Evolutionary conservation across 2,797 vertebrate species (phyloP).

Genomic region (Enteromius argenteus): DNA sequence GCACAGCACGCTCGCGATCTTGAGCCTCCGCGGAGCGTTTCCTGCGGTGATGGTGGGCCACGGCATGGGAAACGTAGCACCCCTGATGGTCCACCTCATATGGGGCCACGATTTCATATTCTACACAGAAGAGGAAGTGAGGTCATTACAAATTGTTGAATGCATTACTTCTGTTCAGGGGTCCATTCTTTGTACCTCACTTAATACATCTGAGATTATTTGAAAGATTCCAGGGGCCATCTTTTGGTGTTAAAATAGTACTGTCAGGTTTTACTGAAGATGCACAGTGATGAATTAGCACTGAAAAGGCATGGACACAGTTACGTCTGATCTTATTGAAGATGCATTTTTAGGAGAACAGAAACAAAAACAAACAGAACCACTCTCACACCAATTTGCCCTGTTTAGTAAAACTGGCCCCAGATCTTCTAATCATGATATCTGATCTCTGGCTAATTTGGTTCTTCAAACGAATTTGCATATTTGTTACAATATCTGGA

Average conservation of each 20-base stretch:
- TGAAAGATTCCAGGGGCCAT: neutral
- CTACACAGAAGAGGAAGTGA: conserved; percentile 68
- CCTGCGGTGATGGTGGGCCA: conserved; percentile 80
- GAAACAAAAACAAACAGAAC: too few species aligned
- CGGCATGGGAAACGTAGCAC: conserved; percentile 80
- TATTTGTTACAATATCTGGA: too few species aligned
- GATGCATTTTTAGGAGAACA: neutral
- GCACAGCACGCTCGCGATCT: conserved; percentile 65
- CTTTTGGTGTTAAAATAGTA: neutral
- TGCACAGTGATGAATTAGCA: neutral
- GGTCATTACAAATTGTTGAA: neutral
- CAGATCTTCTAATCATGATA: too few species aligned
- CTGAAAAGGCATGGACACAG: neutral
- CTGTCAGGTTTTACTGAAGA: neutral
- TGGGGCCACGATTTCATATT: conserved; percentile 86
- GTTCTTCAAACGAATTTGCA: too few species aligned
- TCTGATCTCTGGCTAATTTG: too few species aligned
- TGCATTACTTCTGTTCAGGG: neutral
- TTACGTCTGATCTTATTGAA: too few species aligned
- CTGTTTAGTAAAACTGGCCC: too few species aligned
- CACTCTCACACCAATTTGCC: too few species aligned
- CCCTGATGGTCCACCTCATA: conserved; percentile 85
- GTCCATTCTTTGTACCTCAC: neutral
- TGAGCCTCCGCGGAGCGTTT: conserved; percentile 64
- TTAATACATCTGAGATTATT: neutral